Percentiles rank a stretch among this genome's conserved stretches.
These are phyloP conservation scores for Drosophila pseudoananassae DNA, from an alignment of 1,140 invertebrate species.

Conservation along the genomic window DNA sequence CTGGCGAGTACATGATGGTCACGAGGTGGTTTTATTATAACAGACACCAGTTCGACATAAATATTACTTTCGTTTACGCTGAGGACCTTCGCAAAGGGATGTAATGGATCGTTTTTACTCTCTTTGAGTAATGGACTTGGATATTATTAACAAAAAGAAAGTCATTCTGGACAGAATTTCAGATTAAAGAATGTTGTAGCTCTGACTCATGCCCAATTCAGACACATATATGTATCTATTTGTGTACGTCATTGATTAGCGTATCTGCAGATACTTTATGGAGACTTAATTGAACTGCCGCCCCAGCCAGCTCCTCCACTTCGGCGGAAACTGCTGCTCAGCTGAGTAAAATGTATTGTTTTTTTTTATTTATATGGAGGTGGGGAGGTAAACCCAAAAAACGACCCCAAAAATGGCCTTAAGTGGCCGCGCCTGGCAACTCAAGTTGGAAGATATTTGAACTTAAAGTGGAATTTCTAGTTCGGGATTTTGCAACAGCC, in stretches of 20 bases:
- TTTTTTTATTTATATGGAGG: constrained; percentile 41
- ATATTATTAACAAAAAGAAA: no score
- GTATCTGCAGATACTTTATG: constrained; percentile 78
- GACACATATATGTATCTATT: constrained; percentile 7
- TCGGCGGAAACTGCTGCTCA: constrained; percentile 42
- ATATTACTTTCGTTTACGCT: neutral
- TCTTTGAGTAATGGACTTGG: no score
- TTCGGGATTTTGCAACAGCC: constrained; percentile 58
- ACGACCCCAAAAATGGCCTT: constrained; percentile 76
- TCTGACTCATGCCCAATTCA: neutral
- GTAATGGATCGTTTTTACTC: neutral
- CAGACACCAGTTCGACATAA: neutral
- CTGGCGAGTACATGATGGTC: neutral
- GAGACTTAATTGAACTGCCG: constrained; percentile 79
- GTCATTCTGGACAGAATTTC: neutral
- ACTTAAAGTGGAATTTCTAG: constrained; percentile 73
- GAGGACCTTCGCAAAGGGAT: neutral
- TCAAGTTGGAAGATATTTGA: constrained; percentile 44
- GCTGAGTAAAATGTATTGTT: constrained; percentile 79
- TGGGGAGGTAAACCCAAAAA: constrained; percentile 63
- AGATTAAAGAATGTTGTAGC: constrained; percentile 43
- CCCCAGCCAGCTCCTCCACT: constrained; percentile 41
- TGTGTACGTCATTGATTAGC: constrained; percentile 74
- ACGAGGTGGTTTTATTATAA: neutral
- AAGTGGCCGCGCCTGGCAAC: constrained; percentile 60